Evolutionary conservation across 2,113 vertebrate genomes (phyloP).

Genomic region (Murina feae): DNA sequence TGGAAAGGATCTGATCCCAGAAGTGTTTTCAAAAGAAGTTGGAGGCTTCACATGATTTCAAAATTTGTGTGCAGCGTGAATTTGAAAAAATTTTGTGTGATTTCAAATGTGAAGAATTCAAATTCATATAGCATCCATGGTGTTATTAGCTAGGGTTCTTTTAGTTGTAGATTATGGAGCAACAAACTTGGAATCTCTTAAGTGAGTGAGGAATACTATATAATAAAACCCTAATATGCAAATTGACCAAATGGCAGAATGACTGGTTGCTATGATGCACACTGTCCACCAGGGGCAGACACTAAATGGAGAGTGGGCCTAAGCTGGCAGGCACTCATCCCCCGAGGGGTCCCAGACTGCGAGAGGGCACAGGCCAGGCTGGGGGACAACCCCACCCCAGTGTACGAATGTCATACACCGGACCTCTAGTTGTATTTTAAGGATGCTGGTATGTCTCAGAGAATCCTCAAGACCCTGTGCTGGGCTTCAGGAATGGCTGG

Average conservation of each 20-base stretch:
- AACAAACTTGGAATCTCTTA: neutral
- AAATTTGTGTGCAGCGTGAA: neutral
- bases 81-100: neutral
- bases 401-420: too few species aligned
- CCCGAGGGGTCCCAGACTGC: too few species aligned
- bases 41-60: conserved; percentile 1
- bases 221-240: too few species aligned
- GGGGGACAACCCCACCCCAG: too few species aligned
- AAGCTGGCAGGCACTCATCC: too few species aligned
- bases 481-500: neutral
- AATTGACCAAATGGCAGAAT: too few species aligned
- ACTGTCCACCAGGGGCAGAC: too few species aligned
- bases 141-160: neutral
- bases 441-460: neutral
- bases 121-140: neutral
- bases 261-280: too few species aligned
- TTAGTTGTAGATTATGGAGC: neutral
- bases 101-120: conserved; percentile 15
- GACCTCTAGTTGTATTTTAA: neutral
- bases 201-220: neutral
- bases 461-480: neutral
- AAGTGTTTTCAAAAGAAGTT: neutral
- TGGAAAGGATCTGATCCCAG: neutral
- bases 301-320: too few species aligned
- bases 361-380: too few species aligned